A percentile compares a stretch with the other conserved stretches of the same genome.
These are phyloP conservation scores for Lepetodrilus schrolli DNA, from an alignment of 2,888 invertebrate species.

Conservation along the genomic window DNA sequence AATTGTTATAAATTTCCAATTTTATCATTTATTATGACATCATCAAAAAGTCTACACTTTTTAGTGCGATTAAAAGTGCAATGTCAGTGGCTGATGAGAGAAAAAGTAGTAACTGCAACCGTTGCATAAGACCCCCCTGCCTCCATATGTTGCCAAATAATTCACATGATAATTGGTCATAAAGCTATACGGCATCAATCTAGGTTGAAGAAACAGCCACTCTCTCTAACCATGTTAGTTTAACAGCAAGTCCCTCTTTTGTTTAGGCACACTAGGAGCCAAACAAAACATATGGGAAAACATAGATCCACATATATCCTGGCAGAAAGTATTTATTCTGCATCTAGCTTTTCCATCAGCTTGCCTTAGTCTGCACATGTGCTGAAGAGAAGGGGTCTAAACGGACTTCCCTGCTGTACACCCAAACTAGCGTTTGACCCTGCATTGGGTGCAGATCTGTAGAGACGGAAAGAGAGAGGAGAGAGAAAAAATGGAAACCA, in stretches of 20 bases:
- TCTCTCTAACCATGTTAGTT: constrained; percentile 1
- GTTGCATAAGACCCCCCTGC: background rate
- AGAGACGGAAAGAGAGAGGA: background rate
- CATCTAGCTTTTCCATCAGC: background rate
- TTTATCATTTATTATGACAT: too few relatives aligned
- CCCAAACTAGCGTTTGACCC: background rate
- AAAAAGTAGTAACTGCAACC: background rate
- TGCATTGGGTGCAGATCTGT: background rate
- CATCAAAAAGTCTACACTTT: too few relatives aligned
- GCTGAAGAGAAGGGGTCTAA: background rate
- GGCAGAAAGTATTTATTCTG: constrained; percentile 18
- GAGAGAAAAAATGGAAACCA: background rate
- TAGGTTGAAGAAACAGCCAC: background rate
- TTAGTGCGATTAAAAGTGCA: too few relatives aligned
- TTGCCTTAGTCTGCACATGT: background rate
- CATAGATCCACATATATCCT: constrained; percentile 23
- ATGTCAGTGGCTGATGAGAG: background rate
- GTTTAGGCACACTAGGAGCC: constrained; percentile 10
- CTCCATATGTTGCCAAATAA: background rate
- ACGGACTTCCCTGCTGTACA: too few relatives aligned
- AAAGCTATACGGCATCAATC: background rate
- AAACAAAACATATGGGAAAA: constrained; percentile 3
- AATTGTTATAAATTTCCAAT: too few relatives aligned
- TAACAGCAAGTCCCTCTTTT: constrained; percentile 15
- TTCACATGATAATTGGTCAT: background rate